Evolutionary conservation across 2,797 vertebrate genomes (phyloP), one percentile per base, ranked within the genome.

Genomic region (Sebastes reedi): DNA sequence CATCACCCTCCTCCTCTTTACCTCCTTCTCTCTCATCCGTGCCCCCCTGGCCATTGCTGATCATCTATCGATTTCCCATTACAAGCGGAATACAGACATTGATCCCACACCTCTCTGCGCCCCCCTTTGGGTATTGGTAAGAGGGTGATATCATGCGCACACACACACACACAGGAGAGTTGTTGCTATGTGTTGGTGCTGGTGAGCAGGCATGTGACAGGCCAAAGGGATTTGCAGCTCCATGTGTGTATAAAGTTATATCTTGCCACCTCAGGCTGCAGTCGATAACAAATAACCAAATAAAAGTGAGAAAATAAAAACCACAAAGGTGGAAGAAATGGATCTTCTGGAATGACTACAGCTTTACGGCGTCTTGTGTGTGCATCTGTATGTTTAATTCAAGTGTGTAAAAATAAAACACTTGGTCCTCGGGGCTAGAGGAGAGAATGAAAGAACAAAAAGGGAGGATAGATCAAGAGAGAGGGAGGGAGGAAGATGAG

Each of bases 21-120:
- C 24, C 58, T 3, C 29, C 29, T 11, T 16, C 42, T 59, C 22
- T 11, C 32, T 59, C 30, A 39, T 22, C 67, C 27, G 65, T 39
- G 59, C 82, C 14, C 8, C 36, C 36, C 32, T n/a, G 67, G 88
- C 83, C 82, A 75, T 60, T 79, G 83, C 82, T 88, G 85, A 91
- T 92, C 86, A 90, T 81, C 75, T 81, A 94, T 95, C 64, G 94
- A 95, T 94, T 94, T 89, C 86, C 91, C 91, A 92, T 95, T 95
- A 92, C 78, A 88, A 81, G 77, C 67, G 79, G 86, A 90, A 93
- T 90, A 93, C 85, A 83, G 71, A 69, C 87, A 94, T 93, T 86
- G 94, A 95, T 95, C 87, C 52, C 80, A 77, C 83, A 87, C 76
- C 77, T 84, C 71, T 34, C 78, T 36, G 71, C 54, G 14, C 56